A percentile compares a stretch with the other conserved stretches of the same genome.
Conservation (phyloP, 2,797 vertebrate species). For the Tamandua tetradactyla region DNA sequence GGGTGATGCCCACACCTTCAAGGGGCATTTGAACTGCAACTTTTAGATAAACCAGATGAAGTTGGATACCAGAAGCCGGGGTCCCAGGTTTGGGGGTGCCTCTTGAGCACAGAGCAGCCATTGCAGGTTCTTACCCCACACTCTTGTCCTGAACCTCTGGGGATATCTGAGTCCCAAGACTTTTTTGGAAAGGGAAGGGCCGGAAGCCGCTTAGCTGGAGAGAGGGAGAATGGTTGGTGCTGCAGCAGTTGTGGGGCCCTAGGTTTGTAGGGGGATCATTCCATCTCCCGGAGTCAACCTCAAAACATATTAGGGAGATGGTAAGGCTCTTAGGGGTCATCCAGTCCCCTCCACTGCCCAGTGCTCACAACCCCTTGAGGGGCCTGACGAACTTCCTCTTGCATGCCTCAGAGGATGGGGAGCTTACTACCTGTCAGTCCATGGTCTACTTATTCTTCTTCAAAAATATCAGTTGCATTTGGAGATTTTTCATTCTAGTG, state of each 20-base stretch:
- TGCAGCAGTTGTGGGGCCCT: neutral
- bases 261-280: rapidly evolving
- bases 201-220: neutral
- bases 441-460: neutral
- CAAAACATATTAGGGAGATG: neutral
- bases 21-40: neutral
- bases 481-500: neutral
- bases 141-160: neutral
- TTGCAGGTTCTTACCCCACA: neutral
- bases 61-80: neutral
- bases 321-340: neutral
- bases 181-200: neutral
- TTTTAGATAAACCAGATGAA: neutral
- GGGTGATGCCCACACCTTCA: neutral
- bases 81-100: neutral
- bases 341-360: neutral
- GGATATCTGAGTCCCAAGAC: neutral
- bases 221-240: rapidly evolving
- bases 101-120: neutral
- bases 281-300: neutral
- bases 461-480: neutral
- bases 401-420: neutral
- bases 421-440: neutral
- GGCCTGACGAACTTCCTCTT: neutral
- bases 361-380: neutral